phyloP scores from a whole-genome alignment of 2,113 vertebrate genomes.

The Nannobrachium achirus region DNA sequence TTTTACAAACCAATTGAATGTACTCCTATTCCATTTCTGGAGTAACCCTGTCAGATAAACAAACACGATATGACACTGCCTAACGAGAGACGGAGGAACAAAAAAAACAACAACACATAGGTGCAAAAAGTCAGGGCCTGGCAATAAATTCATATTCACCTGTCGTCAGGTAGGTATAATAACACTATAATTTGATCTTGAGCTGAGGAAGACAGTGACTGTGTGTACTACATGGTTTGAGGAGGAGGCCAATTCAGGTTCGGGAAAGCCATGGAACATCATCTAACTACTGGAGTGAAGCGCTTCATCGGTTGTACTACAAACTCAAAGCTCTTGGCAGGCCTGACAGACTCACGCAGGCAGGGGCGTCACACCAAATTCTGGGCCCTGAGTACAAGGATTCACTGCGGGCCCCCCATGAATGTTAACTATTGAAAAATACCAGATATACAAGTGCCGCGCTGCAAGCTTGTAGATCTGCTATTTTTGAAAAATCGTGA shows the following conservation, averaged over 20 bases:
- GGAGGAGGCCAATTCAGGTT: conserved; percentile 1
- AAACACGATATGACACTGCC: not conserved
- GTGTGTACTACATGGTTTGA: too few relatives aligned
- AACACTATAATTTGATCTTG: conserved; percentile 22
- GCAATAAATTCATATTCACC: not conserved
- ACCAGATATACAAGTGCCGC: too few relatives aligned
- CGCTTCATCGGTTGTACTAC: conserved; percentile 21
- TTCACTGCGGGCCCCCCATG: too few relatives aligned
- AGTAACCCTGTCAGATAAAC: conserved; percentile 11
- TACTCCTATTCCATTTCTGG: conserved; percentile 13
- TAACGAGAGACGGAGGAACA: not conserved
- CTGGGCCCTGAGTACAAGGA: too few relatives aligned
- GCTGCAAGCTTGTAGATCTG: too few relatives aligned
- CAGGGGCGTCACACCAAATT: too few relatives aligned
- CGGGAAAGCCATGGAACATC: conserved; percentile 10
- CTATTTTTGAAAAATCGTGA: too few relatives aligned
- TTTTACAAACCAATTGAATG: too few relatives aligned
- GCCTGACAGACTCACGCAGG: conserved; percentile 10
- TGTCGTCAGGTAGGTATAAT: not conserved
- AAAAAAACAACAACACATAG: not conserved
- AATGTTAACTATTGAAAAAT: too few relatives aligned
- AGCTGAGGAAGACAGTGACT: not conserved
- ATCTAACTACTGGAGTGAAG: conserved; percentile 20
- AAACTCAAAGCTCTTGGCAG: conserved; percentile 34
- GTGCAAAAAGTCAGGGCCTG: not conserved